A percentile compares a stretch with the other conserved stretches of the same genome.
Evolutionary conservation across 2,797 vertebrate genomes (phyloP).

Genomic region (Borostomias antarcticus): DNA sequence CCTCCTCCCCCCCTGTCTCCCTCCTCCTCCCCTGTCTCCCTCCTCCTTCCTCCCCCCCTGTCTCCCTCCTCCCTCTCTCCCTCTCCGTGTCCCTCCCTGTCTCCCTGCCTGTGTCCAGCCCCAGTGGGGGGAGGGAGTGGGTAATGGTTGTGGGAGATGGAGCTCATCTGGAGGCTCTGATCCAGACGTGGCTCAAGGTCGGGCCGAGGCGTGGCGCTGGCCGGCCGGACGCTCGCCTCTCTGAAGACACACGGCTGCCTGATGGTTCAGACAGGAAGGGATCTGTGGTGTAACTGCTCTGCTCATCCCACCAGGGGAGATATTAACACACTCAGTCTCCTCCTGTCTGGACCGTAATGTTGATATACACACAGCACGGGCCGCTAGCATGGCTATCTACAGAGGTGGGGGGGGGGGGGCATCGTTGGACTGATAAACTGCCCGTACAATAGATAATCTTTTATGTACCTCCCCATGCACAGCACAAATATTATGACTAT

Average conservation of each 20-base stretch:
- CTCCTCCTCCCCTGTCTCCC: neutral
- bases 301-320: slow-evolving; percentile 67
- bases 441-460: slow-evolving; percentile 85
- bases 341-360: slow-evolving; percentile 72
- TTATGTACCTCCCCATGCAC: slow-evolving; percentile 83
- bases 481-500: slow-evolving; percentile 88
- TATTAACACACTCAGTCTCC: slow-evolving; percentile 71
- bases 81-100: neutral
- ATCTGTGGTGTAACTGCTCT: slow-evolving; percentile 60
- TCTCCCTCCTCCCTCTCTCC: slow-evolving; percentile 44
- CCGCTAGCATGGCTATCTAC: slow-evolving; percentile 28
- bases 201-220: neutral
- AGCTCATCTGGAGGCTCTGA: slow-evolving; percentile 55
- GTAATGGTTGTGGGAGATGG: slow-evolving; percentile 62
- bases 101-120: no score
- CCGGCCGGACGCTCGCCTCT: slow-evolving; percentile 49
- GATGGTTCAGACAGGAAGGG: slow-evolving; percentile 60
- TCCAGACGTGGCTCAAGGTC: slow-evolving; percentile 48
- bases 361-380: slow-evolving; percentile 82
- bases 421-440: slow-evolving; percentile 82
- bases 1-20: neutral
- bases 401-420: no score
- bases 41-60: neutral
- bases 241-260: slow-evolving; percentile 56
- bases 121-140: slow-evolving; percentile 5